These are phyloP conservation scores for Drosophila parabipectinata DNA, from an alignment of 1,140 invertebrate genomes.

Conservation along the genomic window DNA sequence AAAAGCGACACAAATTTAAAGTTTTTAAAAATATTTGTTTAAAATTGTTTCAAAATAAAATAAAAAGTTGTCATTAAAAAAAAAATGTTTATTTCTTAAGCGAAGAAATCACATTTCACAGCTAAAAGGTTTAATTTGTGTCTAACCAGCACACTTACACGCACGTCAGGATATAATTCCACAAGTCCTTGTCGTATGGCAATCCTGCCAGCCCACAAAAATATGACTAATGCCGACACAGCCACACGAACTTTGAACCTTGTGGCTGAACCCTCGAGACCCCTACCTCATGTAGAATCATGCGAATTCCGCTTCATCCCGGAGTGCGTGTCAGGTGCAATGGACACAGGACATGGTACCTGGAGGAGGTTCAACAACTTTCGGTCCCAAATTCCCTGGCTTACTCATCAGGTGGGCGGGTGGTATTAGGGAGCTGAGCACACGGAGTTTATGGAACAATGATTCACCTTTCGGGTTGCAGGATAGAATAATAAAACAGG, in stretches of 20 bases:
- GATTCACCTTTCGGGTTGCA: slow-evolving; percentile 37
- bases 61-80: background rate
- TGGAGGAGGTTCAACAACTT: slow-evolving; percentile 17
- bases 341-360: slow-evolving; percentile 22
- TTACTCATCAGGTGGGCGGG: slow-evolving; percentile 48
- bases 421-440: background rate
- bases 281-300: background rate
- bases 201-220: background rate
- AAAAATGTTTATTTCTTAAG: no score
- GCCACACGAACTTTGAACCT: slow-evolving; percentile 56
- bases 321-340: slow-evolving; percentile 48
- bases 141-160: background rate
- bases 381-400: slow-evolving; percentile 38
- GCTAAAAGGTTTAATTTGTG: no score
- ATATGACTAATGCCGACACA: slow-evolving; percentile 29
- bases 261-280: slow-evolving; percentile 29
- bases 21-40: background rate
- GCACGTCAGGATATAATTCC: slow-evolving; percentile 2
- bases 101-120: background rate
- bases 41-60: background rate
- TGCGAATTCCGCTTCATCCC: background rate
- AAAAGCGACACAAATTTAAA: background rate
- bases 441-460: slow-evolving; percentile 21
- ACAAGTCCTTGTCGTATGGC: background rate
- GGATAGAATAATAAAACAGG: slow-evolving; percentile 20